Evolutionary conservation across 2,113 vertebrate species (phyloP), one percentile per base, ranked within the genome.

Genomic region (Coptodon bakossiorum): DNA sequence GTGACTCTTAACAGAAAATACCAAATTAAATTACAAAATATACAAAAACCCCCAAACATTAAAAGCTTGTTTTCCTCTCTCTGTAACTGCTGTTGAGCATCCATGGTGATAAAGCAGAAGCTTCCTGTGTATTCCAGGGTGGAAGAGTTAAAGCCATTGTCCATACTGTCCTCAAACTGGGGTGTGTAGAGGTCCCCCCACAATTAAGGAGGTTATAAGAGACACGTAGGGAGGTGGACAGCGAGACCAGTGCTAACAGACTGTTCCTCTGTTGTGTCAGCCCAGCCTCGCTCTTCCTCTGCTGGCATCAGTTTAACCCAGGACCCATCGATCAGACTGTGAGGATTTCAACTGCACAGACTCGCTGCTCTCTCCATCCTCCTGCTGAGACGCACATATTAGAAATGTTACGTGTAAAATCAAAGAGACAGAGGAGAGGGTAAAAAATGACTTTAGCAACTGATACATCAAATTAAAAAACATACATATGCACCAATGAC

Each of bases 321-420:
- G 90, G 12, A 91, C 90, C 96, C 96, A 96, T 57, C 91, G 91
- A 50, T 95, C 93, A 3, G 94, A 91, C 40, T 92, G 90, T 9
- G 95, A 92, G 10, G 95, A 93, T 90, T 96, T 95, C 43, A 95
- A 92, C 88, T 95, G 94, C 71, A 96, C 90, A 0, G 94, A 94
- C 89, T 96, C 95, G 14, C 93, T 91, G 86, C 86, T 93, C 10
- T 96, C 94, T 40, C 93, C 91, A 5, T 76, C 87, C 19, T 93
- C 87, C 29, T 95, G 94, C 95, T 95, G 89, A 89, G 2, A 91
- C 0, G 61, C 38, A 85, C 7, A 76, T n/a, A 78, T 63, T 8
- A 50, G 2, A 82, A 17, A 82, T 9, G 24, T 56, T 27, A 81
- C 6, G 4, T 52, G 19, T n/a, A 3, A 78, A n/a, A 17, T 48